Evolutionary conservation across 1,140 invertebrate species (phyloP).

Genomic region (Heliconius himera): DNA sequence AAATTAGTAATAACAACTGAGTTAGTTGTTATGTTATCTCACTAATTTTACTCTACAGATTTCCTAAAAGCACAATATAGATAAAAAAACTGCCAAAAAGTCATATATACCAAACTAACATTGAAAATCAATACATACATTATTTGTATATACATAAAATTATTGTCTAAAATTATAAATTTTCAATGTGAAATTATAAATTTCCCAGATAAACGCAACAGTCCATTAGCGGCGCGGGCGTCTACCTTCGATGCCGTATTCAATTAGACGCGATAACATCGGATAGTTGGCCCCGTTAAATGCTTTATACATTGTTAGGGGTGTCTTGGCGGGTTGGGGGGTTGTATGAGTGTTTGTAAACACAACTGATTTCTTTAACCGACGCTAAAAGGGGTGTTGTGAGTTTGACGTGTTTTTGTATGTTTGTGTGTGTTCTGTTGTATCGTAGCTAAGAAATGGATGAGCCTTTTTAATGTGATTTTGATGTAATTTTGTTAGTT

Average conservation of each 20-base stretch:
- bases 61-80: background rate
- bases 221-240: slow-evolving; percentile 42
- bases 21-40: too few relatives aligned
- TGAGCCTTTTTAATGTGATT: too few relatives aligned
- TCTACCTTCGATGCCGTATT: slow-evolving; percentile 52
- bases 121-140: background rate
- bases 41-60: background rate
- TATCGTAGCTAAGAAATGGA: too few relatives aligned
- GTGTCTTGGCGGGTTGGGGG: slow-evolving; percentile 46
- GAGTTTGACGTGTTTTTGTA: background rate
- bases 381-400: background rate
- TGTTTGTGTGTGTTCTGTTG: too few relatives aligned
- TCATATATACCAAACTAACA: background rate
- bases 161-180: slow-evolving; percentile 9
- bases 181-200: slow-evolving; percentile 24
- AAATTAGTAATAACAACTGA: too few relatives aligned
- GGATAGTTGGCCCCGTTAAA: slow-evolving; percentile 29
- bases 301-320: slow-evolving; percentile 31
- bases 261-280: slow-evolving; percentile 48
- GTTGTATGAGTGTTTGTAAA: background rate
- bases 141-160: background rate
- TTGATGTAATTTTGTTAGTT: too few relatives aligned
- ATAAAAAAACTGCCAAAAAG: background rate
- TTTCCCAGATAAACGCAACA: slow-evolving; percentile 21
- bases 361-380: background rate